phyloP scores from a whole-genome alignment of 2,888 invertebrate genomes.

The Arenicola marina region DNA sequence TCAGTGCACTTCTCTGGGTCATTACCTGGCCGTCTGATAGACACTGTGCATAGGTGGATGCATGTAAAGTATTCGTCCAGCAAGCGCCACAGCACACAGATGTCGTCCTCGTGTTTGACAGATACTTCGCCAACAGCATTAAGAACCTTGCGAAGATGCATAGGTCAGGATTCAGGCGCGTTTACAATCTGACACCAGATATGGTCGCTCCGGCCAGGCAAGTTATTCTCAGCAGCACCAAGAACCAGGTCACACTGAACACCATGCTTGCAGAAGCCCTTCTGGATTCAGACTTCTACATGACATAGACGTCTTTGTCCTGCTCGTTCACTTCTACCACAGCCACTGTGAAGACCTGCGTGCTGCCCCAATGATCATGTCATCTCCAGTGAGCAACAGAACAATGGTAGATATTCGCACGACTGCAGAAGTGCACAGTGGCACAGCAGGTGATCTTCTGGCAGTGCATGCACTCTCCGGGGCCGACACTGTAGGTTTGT shows the following conservation, averaged over 20 bases:
- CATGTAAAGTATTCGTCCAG: slow-evolving; percentile 1
- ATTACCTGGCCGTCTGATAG: slow-evolving; percentile 10
- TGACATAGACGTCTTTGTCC: slow-evolving; percentile 15
- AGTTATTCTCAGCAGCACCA: slow-evolving; percentile 8
- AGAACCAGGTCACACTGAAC: slow-evolving; percentile 10
- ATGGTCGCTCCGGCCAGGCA: slow-evolving; percentile 8
- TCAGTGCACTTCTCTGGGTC: slow-evolving; percentile 11
- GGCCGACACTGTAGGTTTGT: background rate
- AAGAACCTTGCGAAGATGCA: slow-evolving; percentile 2
- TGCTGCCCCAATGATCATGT: slow-evolving; percentile 13
- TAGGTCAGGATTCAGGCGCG: slow-evolving; percentile 8
- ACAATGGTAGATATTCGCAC: slow-evolving; percentile 7
- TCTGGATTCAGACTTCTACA: slow-evolving; percentile 2
- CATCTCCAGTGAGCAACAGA: slow-evolving; percentile 11
- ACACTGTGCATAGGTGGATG: slow-evolving; percentile 10
- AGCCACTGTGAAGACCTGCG: background rate
- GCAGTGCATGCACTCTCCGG: slow-evolving; percentile 4
- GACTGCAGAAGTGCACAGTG: slow-evolving; percentile 14
- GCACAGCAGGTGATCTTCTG: background rate
- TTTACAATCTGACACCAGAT: slow-evolving; percentile 5
- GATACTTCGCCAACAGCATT: background rate
- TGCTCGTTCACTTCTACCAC: slow-evolving; percentile 12
- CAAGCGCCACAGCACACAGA: slow-evolving; percentile 7
- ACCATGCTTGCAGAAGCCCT: slow-evolving; percentile 8
- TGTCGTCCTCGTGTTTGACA: slow-evolving; percentile 10